phyloP scores from a whole-genome alignment of 2,797 vertebrate genomes.

The Chaetophractus vellerosus region DNA sequence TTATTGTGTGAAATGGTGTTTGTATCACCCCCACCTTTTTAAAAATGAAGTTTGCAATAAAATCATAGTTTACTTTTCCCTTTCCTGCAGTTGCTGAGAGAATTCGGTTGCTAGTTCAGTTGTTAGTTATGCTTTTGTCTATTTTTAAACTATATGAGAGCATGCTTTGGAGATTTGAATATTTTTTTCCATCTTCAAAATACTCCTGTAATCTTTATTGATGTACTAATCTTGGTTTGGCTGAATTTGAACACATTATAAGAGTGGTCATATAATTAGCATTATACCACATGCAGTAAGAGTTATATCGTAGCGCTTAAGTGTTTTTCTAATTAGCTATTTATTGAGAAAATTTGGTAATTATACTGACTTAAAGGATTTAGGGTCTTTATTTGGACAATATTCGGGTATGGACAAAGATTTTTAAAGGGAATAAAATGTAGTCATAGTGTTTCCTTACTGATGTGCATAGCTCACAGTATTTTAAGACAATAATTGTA shows the following conservation, averaged over 20 bases:
- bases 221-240: slow-evolving; percentile 47
- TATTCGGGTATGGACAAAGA: neutral
- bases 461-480: neutral
- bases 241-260: slow-evolving; percentile 27
- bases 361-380: neutral
- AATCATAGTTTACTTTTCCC: slow-evolving; percentile 10
- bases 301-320: neutral
- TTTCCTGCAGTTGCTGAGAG: neutral
- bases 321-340: slow-evolving; percentile 35
- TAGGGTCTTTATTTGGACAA: slow-evolving; percentile 31
- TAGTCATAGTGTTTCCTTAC: neutral
- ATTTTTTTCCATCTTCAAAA: slow-evolving; percentile 56
- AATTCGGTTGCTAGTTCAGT: neutral
- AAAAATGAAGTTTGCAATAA: neutral
- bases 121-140: slow-evolving; percentile 57
- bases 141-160: slow-evolving; percentile 70
- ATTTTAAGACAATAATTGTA: neutral
- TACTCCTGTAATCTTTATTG: slow-evolving; percentile 44
- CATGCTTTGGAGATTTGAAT: slow-evolving; percentile 34
- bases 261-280: slow-evolving; percentile 13
- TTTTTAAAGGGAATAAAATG: neutral
- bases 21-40: neutral
- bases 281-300: neutral
- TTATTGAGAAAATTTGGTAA: slow-evolving; percentile 52
- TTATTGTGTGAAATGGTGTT: neutral